A percentile compares a stretch with the other conserved stretches of the same genome.
phyloP scores from a whole-genome alignment of 2,797 vertebrate species.

The Acipenser transmontanus region DNA sequence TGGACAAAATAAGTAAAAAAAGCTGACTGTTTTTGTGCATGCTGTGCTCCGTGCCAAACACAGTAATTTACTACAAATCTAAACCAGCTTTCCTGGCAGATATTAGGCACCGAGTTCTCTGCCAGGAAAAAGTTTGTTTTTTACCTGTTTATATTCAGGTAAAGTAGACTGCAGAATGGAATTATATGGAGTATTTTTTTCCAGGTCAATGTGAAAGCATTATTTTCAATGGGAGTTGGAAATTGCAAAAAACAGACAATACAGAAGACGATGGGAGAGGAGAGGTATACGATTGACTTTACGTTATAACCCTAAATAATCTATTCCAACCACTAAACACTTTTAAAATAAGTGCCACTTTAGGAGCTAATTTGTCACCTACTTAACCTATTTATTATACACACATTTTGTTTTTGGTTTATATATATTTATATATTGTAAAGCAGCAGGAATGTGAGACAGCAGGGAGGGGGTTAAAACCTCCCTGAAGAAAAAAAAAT shows the following conservation, averaged over 20 bases:
- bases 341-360: conserved; percentile 42
- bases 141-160: conserved; percentile 60
- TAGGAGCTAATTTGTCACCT: conserved; percentile 36
- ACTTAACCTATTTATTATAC: conserved; percentile 11
- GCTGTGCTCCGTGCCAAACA: conserved; percentile 39
- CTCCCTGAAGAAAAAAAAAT: too few relatives aligned
- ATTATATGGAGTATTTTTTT: conserved; percentile 42
- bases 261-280: not conserved
- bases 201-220: conserved; percentile 45
- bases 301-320: conserved; percentile 25
- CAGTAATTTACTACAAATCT: conserved; percentile 55
- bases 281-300: not conserved
- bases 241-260: conserved; percentile 35
- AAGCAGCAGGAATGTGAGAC: too few relatives aligned
- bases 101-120: conserved; percentile 24
- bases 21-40: conserved; percentile 51
- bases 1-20: conserved; percentile 38
- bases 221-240: conserved; percentile 45
- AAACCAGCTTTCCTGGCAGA: conserved; percentile 58
- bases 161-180: conserved; percentile 43
- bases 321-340: conserved; percentile 23
- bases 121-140: conserved; percentile 51
- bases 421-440: too few relatives aligned
- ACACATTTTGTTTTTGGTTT: too few relatives aligned
- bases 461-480: too few relatives aligned